phyloP scores from a whole-genome alignment of 2,113 vertebrate genomes.

The Eclectus roratus region DNA sequence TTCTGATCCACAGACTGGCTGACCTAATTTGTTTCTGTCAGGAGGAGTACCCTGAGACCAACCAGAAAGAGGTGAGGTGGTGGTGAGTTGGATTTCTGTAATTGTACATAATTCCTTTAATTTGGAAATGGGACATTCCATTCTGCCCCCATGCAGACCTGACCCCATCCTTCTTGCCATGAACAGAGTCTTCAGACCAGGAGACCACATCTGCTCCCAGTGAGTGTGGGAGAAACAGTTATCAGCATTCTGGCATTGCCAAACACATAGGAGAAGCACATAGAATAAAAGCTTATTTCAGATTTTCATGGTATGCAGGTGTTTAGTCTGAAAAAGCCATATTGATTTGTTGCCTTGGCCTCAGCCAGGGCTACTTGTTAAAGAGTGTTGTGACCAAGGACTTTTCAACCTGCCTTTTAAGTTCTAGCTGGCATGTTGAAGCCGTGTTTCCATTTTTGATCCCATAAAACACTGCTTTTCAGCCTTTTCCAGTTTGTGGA shows the following conservation, averaged over 20 bases:
- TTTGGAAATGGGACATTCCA: background rate
- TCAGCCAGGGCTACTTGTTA: background rate
- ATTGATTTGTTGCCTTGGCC: background rate
- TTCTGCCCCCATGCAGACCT: background rate
- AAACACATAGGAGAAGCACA: background rate
- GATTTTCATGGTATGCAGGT: background rate
- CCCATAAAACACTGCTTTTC: background rate
- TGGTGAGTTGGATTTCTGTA: background rate
- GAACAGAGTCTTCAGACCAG: accelerated
- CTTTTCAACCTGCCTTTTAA: background rate
- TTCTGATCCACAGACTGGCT: accelerated
- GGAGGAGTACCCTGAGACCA: background rate
- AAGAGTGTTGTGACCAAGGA: background rate
- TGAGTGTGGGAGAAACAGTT: background rate
- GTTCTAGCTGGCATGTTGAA: background rate
- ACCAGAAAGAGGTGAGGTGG: background rate
- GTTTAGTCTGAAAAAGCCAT: background rate
- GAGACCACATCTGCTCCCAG: background rate
- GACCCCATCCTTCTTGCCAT: background rate
- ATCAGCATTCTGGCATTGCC: background rate
- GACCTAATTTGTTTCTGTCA: background rate
- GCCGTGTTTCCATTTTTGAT: background rate
- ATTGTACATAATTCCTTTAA: accelerated
- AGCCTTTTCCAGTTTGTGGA: background rate
- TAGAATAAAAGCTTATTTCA: background rate